Percentiles rank a stretch among this genome's conserved stretches.
Conservation (phyloP, 1,140 invertebrate species). For the Aphelenchoides besseyi region DNA sequence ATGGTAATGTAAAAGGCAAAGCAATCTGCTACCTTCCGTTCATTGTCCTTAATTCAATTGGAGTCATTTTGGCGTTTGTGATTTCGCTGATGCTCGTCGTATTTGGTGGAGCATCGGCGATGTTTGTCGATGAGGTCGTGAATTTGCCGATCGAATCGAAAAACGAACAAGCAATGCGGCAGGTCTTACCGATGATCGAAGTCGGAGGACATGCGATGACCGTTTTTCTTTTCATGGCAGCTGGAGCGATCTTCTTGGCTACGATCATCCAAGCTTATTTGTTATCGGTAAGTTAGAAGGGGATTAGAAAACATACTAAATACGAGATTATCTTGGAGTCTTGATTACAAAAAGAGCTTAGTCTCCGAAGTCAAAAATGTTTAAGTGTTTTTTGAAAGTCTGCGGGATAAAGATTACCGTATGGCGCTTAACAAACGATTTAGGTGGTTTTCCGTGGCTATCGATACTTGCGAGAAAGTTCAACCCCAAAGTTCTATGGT, state of each 20-base stretch:
- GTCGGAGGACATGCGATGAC: neutral
- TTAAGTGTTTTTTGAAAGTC: no score
- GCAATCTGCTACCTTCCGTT: neutral
- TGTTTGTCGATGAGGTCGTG: neutral
- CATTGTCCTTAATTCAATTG: neutral
- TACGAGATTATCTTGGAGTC: no score
- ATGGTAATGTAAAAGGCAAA: neutral
- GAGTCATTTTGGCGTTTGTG: neutral
- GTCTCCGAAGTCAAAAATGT: no score
- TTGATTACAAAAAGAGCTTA: no score
- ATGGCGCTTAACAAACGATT: no score
- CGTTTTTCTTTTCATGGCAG: neutral
- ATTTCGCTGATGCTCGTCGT: neutral
- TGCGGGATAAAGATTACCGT: no score
- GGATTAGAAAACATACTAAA: no score
- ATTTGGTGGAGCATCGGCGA: neutral
- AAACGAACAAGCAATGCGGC: no score
- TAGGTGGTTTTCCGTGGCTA: no score
- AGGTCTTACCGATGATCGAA: neutral
- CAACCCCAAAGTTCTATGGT: no score
- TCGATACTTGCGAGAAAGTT: no score
- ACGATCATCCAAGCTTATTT: neutral
- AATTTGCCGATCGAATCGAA: neutral
- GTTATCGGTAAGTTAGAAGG: neutral
- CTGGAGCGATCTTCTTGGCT: neutral